Percentiles rank a stretch among this genome's conserved stretches.
Conservation (phyloP, 2,113 vertebrate genomes). For the Pycnonotus jocosus region DNA sequence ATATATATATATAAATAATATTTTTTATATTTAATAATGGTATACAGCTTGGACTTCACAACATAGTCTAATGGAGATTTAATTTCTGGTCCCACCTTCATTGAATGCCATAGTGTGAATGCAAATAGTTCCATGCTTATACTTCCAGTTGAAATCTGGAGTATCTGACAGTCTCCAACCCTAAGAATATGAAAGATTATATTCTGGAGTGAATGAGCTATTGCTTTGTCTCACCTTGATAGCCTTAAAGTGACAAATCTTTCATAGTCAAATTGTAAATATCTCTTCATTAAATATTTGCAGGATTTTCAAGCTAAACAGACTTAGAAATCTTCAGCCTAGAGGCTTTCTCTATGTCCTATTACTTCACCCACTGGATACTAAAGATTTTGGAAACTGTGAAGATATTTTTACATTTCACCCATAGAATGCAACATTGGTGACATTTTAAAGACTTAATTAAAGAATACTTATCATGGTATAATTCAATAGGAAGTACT, state of each 20-base stretch:
- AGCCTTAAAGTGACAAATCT: background rate
- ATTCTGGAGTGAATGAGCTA: background rate
- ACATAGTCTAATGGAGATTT: background rate
- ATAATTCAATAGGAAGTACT: conserved; percentile 50
- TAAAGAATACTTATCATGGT: conserved; percentile 80
- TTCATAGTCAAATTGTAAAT: background rate
- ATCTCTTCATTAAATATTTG: background rate
- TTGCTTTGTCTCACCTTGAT: background rate
- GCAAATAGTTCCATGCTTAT: background rate
- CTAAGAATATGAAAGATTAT: background rate
- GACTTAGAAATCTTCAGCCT: background rate
- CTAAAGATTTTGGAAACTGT: background rate
- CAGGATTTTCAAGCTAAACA: background rate
- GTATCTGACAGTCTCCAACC: background rate
- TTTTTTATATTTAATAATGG: background rate
- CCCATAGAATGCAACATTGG: conserved; percentile 62
- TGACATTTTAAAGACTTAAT: conserved; percentile 77
- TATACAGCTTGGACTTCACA: background rate
- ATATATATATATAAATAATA: too few species aligned
- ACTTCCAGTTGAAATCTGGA: background rate
- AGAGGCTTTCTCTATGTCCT: background rate
- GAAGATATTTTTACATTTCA: conserved; percentile 15
- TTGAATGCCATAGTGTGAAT: background rate
- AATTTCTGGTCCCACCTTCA: background rate
- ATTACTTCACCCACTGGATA: background rate